These are phyloP conservation scores for Ophiothrix spiculata DNA, from an alignment of 35 echinoderm and acorn worm genomes.

Conservation along the genomic window DNA sequence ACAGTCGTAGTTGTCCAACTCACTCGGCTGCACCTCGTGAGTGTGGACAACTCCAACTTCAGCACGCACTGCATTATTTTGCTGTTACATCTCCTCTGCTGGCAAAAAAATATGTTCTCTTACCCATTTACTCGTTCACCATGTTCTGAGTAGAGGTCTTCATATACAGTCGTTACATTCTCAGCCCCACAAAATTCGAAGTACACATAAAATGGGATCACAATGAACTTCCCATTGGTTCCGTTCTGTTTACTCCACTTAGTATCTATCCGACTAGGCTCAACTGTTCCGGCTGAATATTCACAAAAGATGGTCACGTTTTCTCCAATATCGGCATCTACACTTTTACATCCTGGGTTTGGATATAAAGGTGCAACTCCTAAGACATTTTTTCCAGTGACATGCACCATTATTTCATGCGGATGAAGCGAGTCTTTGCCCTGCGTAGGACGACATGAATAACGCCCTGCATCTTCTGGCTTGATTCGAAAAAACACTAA, in stretches of 20 bases:
- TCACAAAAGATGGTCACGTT: background rate
- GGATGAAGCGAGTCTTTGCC: background rate
- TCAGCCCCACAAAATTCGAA: background rate
- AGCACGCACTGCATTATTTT: no score
- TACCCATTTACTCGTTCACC: no score
- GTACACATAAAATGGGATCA: background rate
- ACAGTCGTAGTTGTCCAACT: no score
- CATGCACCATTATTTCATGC: background rate
- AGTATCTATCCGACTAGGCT: background rate
- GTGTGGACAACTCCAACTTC: no score
- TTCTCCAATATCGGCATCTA: background rate
- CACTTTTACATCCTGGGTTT: background rate
- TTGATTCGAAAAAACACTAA: background rate
- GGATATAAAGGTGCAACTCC: background rate
- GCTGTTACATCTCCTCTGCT: no score
- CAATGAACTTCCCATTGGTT: background rate
- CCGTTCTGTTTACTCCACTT: background rate
- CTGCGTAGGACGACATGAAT: background rate
- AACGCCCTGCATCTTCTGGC: background rate
- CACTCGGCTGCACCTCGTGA: no score
- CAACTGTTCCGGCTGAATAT: background rate
- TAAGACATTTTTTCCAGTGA: background rate
- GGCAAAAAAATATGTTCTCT: no score
- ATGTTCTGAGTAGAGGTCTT: no score
- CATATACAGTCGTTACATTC: background rate